These are phyloP conservation scores for Corbicula japonica DNA, from an alignment of 2,888 invertebrate species.

Conservation along the genomic window DNA sequence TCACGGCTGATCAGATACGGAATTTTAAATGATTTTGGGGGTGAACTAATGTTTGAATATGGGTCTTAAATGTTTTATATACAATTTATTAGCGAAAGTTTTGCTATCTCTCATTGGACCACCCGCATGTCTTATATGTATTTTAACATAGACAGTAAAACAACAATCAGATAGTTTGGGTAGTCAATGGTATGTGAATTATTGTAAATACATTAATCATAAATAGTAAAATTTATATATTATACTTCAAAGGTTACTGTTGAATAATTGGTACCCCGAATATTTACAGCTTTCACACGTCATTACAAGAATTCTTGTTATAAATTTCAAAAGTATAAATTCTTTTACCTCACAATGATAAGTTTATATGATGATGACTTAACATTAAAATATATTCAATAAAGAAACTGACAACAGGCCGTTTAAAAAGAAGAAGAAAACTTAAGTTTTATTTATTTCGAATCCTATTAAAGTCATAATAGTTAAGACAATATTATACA, in stretches of 20 bases:
- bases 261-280: neutral
- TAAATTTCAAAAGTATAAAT: too few relatives aligned
- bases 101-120: slow-evolving; percentile 1
- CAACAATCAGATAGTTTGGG: neutral
- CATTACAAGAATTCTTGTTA: too few relatives aligned
- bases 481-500: too few relatives aligned
- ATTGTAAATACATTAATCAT: neutral
- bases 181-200: neutral
- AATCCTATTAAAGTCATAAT: too few relatives aligned
- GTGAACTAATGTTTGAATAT: neutral
- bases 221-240: neutral
- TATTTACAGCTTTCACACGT: too few relatives aligned
- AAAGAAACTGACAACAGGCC: too few relatives aligned
- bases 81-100: slow-evolving; percentile 1
- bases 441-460: too few relatives aligned
- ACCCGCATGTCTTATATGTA: neutral
- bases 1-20: neutral
- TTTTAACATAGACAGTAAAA: neutral
- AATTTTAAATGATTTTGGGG: neutral
- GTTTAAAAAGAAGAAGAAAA: too few relatives aligned
- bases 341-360: too few relatives aligned
- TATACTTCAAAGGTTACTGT: neutral
- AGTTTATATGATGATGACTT: too few relatives aligned
- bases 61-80: neutral
- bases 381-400: too few relatives aligned